Evolutionary conservation across 2,797 vertebrate genomes (phyloP), one percentile per base, ranked within the genome.

Genomic region (Aplochiton taeniatus): DNA sequence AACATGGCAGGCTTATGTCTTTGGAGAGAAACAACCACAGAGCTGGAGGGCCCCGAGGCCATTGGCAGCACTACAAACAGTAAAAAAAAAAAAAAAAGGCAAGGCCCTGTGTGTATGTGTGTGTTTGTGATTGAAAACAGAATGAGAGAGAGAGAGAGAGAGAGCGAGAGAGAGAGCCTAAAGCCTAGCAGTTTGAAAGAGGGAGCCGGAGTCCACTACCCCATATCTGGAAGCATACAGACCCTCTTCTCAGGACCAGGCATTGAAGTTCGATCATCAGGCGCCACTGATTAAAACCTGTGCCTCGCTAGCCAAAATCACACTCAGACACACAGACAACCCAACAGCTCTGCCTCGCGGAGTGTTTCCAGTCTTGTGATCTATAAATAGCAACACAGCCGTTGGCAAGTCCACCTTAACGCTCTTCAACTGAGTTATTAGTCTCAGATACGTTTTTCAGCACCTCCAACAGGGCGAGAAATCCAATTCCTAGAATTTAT

Each of bases 1-100:
- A 69, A 75, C 69, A 84, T 72, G 73, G 72, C 76, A 85, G 70
- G 81, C 70, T 20, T 41, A 66, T 69, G 76, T 31, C 63, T 61
- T 59, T 2, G 4, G 62, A 16, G 64, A 70, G 74, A 69, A 11
- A 53, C 76, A 75, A 81, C 83, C 86, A 80, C 31, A 2, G 31
- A 31, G 31, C 31, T 31, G 31, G 75, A 73, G 66, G 73, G 81
- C 69, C 78, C 82, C 83, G 79, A 82, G 83, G 82, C 74, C 77
- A 77, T 76, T 68, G 85, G 77, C 82, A 74, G 71, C 68, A 73
- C 69, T 61, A 64, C 57, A 67, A 83, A 79, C 73, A 74, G 58
- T 78, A 73, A 59, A 78, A 67, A 83, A 79, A 71, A 74, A 56
- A 78, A 73, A 59, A 78, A 54, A 17, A 57, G 72, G 63, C 79